A percentile compares a stretch with the other conserved stretches of the same genome.
Conservation (phyloP, 2,888 invertebrate genomes). For the Malachius bipustulatus region DNA sequence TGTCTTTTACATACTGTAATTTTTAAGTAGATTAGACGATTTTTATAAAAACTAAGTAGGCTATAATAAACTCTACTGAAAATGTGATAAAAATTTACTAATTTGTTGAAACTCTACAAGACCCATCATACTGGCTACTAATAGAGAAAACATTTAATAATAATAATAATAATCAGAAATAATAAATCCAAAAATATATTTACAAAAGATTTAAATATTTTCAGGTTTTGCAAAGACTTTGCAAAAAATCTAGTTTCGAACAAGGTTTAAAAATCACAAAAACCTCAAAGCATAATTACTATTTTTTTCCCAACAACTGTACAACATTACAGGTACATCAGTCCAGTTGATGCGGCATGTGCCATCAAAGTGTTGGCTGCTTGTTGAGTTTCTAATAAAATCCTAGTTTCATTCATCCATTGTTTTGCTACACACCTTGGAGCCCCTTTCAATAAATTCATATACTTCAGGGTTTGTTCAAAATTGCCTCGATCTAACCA, state of each 20-base stretch:
- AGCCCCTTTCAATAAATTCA: slow-evolving; percentile 80
- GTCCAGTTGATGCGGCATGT: slow-evolving; percentile 69
- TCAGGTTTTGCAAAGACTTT: background rate
- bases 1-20: too few relatives aligned
- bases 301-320: slow-evolving; percentile 1
- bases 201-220: slow-evolving; percentile 1
- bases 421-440: slow-evolving; percentile 69
- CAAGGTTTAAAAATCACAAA: background rate
- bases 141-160: too few relatives aligned
- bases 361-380: slow-evolving; percentile 83
- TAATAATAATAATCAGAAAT: too few relatives aligned
- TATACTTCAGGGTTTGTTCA: slow-evolving; percentile 71
- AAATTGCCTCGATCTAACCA: slow-evolving; percentile 84
- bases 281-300: background rate
- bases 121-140: too few relatives aligned
- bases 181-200: background rate
- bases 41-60: too few relatives aligned
- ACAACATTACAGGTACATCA: slow-evolving; percentile 36
- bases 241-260: background rate
- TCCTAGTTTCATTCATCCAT: slow-evolving; percentile 77
- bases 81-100: too few relatives aligned
- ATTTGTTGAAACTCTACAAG: too few relatives aligned
- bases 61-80: too few relatives aligned
- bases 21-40: too few relatives aligned
- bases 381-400: slow-evolving; percentile 79